Conservation (phyloP, 1,140 invertebrate species). For the Scaptomyza pallida region DNA sequence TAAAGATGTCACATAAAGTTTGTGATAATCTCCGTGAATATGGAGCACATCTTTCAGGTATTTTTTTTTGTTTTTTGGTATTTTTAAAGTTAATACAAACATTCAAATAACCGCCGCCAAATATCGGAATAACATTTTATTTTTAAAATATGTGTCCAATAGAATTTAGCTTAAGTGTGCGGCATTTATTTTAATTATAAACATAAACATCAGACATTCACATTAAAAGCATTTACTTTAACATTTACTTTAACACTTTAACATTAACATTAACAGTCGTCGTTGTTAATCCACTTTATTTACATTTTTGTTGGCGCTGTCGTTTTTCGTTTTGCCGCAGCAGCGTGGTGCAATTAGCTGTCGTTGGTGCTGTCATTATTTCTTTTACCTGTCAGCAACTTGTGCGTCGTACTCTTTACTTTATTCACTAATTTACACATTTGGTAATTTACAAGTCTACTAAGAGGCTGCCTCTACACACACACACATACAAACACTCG, state of each 20-base stretch:
- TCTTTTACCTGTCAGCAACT: conserved; percentile 35
- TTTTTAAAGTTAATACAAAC: too few relatives aligned
- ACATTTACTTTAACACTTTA: background rate
- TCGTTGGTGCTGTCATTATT: conserved; percentile 10
- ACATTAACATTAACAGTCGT: background rate
- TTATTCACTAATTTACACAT: conserved; percentile 49
- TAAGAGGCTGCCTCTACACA: conserved; percentile 10
- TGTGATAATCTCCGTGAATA: background rate
- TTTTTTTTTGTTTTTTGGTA: too few relatives aligned
- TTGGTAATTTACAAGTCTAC: conserved; percentile 49
- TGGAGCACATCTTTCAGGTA: too few relatives aligned
- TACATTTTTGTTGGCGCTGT: background rate
- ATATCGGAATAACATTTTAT: too few relatives aligned
- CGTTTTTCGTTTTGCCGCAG: background rate
- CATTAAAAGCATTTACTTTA: background rate
- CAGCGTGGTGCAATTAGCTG: conserved; percentile 24
- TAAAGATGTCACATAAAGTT: conserved; percentile 5
- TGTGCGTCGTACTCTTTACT: conserved; percentile 11
- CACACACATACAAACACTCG: background rate
- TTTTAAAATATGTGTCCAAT: too few relatives aligned
- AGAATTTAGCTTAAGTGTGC: background rate
- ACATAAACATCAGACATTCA: background rate
- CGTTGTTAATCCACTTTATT: conserved; percentile 1
- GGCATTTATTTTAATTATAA: too few relatives aligned
- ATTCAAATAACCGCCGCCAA: too few relatives aligned